Base-by-base conservation (phyloP, 1,140 invertebrate genomes). In the Diorhabda carinulata region DNA sequence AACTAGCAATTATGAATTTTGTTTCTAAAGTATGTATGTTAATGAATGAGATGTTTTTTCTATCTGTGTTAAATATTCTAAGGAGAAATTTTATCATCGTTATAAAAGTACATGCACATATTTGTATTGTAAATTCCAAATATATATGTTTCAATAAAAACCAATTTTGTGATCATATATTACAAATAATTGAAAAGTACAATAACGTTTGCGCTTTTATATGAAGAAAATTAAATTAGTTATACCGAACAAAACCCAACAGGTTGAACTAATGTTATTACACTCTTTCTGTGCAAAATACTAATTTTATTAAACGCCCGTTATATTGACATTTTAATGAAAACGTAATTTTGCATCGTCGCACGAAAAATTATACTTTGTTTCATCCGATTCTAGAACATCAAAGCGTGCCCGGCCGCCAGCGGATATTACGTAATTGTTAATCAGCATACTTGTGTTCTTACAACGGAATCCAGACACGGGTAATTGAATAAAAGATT, bases 271-370 rank as follows among this genome's bases (percentile, higher is more conserved):
- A 74, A 76, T 63, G 67, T 66, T 71, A 75, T 76, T 73, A 76
- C 72, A 69, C 75, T 74, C 70, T 74, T 75, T 69, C 73, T 74
- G 47, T 52, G 70, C 68, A 74, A 74, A 72, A 72, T 72, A 70
- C 74, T 74, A 77, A 77, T 77, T 77, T 74, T 72, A 77, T 77
- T 77, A 77, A 77, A 73, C 72, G 70, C 72, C 64, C 72, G 65
- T 69, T 69, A 71, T 77, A 77, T 77, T 74, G 75, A 75, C 75
- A 70, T 77, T 74, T 74, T 77, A 77, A 77, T 77, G 75, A 75
- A 77, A 77, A 77, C 75, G 75, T 77, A 72, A 75, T 77, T 77
- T 72, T 67, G 47, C 47, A n/a, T 52, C 47, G 67, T 71, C 64
- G 72, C 69, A 73, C 68, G 71, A 74, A 74, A 74, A 74, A 76